Conservation (phyloP, 2,797 vertebrate genomes). For the Dromococcyx pavoninus region DNA sequence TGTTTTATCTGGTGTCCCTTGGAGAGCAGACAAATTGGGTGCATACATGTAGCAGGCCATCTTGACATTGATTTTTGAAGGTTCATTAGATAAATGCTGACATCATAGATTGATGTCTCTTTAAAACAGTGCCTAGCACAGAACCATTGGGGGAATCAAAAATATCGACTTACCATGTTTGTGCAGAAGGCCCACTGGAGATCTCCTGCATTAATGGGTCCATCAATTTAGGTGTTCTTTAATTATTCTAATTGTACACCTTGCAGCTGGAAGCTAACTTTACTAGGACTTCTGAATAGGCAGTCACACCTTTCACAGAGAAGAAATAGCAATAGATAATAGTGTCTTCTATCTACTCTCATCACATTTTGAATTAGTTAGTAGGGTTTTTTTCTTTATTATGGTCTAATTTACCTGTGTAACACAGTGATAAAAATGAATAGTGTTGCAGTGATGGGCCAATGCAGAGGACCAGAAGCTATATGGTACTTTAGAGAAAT, state of each 20-base stretch:
- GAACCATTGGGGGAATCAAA: constrained; percentile 91
- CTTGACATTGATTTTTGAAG: constrained; percentile 91
- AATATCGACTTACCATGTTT: constrained; percentile 89
- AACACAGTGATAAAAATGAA: constrained; percentile 57
- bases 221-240: constrained; percentile 81
- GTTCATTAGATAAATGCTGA: constrained; percentile 99
- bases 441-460: constrained; percentile 62
- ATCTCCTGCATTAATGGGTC: constrained; percentile 81
- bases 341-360: constrained; percentile 62
- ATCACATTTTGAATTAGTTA: constrained; percentile 67
- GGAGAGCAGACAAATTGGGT: constrained; percentile 68
- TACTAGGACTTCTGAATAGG: constrained; percentile 63
- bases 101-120: constrained; percentile 99
- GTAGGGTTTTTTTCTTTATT: constrained; percentile 62
- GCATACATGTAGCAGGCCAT: constrained; percentile 79
- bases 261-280: constrained; percentile 78
- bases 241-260: constrained; percentile 86
- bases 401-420: constrained; percentile 68
- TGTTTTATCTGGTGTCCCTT: constrained; percentile 39
- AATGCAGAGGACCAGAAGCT: constrained; percentile 58
- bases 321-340: constrained; percentile 29
- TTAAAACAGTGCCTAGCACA: constrained; percentile 92
- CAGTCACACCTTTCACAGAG: not conserved
- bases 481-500: constrained; percentile 69
- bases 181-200: constrained; percentile 76